Base-by-base conservation (phyloP, 2,888 invertebrate genomes). In the Sarcophaga carnaria region DNA sequence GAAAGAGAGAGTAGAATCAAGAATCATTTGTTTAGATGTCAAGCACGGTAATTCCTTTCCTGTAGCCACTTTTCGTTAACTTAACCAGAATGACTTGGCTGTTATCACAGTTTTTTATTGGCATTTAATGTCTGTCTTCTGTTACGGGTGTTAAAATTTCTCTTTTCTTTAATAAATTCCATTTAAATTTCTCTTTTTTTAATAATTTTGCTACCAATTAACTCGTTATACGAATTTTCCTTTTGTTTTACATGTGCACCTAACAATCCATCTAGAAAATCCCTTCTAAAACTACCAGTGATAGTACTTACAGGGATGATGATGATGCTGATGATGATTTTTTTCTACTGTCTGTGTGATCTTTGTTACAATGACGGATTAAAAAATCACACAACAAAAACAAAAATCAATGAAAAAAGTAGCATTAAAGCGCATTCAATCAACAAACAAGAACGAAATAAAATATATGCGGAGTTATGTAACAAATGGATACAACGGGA, bases 291-390 rank as follows among this genome's bases (percentile, higher is more conserved):
- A 37, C 47, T 67, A 4, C 54, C 54, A 54, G 14, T 54, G 54
- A 14, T 14, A 37, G 37, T 37, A 37, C 37, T 37, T 37, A 37
- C 37, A 37, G 37, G 5, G 37, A 37, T 37, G 37, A 37, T 11
- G 49, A 37, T 63, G 64, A 47, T 64, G 27, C n/a, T 27, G 64
- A 49, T 79, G 22, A 69, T 80, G 72, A 72, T 79, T 80, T 77
- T 62, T 69, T 45, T 80, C n/a, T 83, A 64, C 71, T 81, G 75
- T 81, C 71, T 80, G 71, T 80, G 71, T 77, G 87, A 81, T 87
- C 71, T 75, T 79, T 84, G 75, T 63, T 76, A 75, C 81, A 87
- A 70, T 83, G 62, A 83, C 47, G 77, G 83, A 80, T 83, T 86
- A 69, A 76, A 84, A 84, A 84, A 76, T 75, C 70, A 64, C 45